phyloP scores from a whole-genome alignment of 2,888 invertebrate species.

The Plemyria rubiginata region DNA sequence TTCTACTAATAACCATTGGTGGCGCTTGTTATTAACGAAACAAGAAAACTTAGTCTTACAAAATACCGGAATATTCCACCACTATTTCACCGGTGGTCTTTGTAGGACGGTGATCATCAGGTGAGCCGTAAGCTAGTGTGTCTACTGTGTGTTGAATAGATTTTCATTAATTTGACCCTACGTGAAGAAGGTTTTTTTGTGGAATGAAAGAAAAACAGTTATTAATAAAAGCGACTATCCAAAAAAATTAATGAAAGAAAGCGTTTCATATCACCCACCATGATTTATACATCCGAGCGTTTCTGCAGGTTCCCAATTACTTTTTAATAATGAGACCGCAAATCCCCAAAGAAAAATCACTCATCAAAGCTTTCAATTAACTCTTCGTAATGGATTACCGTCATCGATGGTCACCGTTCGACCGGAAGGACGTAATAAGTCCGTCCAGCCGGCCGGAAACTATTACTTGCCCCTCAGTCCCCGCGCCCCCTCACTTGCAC shows the following conservation, averaged over 20 bases:
- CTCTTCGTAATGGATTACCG: conserved; percentile 57
- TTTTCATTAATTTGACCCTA: no score
- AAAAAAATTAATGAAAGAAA: neutral
- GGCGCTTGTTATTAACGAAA: no score
- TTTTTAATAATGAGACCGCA: conserved; percentile 24
- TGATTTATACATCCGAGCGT: neutral
- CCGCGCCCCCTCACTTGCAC: conserved; percentile 32
- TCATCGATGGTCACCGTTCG: conserved; percentile 50
- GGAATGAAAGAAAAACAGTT: no score
- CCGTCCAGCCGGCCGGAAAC: conserved; percentile 63
- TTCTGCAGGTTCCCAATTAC: conserved; percentile 27
- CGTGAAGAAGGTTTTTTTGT: no score
- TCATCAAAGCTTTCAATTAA: conserved; percentile 64
- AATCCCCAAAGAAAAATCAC: conserved; percentile 48
- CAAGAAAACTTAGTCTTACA: no score
- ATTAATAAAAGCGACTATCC: no score
- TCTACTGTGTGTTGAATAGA: no score
- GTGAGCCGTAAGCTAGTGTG: no score
- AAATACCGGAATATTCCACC: no score
- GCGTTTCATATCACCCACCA: neutral
- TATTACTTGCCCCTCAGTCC: conserved; percentile 49
- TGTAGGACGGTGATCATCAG: no score
- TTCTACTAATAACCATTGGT: no score
- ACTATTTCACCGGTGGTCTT: no score
- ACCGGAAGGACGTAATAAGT: conserved; percentile 67